Percentiles rank a stretch among this genome's conserved stretches.
These are phyloP conservation scores for Alces alces DNA, from an alignment of 2,113 vertebrate species.

Conservation along the genomic window DNA sequence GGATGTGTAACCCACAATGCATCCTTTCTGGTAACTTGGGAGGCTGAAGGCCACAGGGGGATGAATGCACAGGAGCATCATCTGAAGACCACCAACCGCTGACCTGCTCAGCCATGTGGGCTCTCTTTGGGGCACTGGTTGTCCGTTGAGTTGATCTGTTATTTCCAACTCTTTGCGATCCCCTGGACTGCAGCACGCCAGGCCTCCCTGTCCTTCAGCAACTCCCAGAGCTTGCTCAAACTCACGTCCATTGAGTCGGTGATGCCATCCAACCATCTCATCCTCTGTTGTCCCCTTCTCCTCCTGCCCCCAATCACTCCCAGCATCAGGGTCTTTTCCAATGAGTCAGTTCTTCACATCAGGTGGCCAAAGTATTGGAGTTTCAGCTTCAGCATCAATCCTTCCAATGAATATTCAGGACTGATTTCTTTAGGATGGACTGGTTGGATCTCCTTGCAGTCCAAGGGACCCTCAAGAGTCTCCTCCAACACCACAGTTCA, in stretches of 20 bases:
- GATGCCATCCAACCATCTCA: background rate
- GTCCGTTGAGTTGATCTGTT: rapidly evolving
- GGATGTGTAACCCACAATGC: background rate
- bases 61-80: rapidly evolving
- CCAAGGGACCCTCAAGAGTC: background rate
- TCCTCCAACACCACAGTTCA: background rate
- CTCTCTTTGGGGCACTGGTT: background rate
- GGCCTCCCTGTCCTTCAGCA: background rate
- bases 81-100: background rate
- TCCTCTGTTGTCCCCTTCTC: background rate
- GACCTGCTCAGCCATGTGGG: rapidly evolving
- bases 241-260: background rate
- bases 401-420: background rate
- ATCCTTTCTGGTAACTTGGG: background rate
- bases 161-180: rapidly evolving
- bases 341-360: background rate
- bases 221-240: background rate
- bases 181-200: background rate
- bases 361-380: background rate
- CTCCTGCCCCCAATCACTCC: rapidly evolving
- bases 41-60: background rate
- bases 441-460: background rate
- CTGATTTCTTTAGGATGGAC: background rate
- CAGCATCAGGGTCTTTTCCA: background rate
- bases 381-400: background rate